Evolutionary conservation across 2,888 invertebrate genomes (phyloP), one percentile per base, ranked within the genome.

Genomic region (Chelonus formosanus): DNA sequence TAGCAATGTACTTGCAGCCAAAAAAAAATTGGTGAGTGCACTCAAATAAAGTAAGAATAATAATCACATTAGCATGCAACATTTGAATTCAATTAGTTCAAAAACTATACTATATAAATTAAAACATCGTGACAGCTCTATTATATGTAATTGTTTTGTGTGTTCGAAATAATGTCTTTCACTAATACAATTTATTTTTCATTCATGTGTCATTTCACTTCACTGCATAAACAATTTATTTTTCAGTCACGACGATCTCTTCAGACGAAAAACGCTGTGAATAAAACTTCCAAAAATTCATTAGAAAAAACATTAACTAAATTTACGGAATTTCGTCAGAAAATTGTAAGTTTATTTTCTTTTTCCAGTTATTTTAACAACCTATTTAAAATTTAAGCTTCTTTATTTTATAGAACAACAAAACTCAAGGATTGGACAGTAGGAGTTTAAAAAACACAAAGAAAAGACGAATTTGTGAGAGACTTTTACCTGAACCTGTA

Each of bases 261-360:
- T 20, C 20, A 20, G 20, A 34, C 8, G 2, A 35, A 32, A 48
- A 48, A 48, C n/a, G 3, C 0, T 40, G 35, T 5, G 3, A 45
- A 45, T 4, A 44, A 52, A 43, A 3, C 32, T 5, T 5, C 60
- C 4, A 58, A 64, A 7, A 64, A 52, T 53, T 53, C 64, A 4
- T 36, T 63, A 43, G 44, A 20, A 40, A 60, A 54, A 60, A 60
- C 65, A 6, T 54, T 71, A 57, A 50, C 32, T 36, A 59, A 67
- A n/a, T 72, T 71, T 54, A 70, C 71, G n/a, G 67, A 70, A 47
- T 54, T 57, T n/a, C 63, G 71, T 56, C 65, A 61, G 35, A 63
- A 67, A n/a, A 67, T 66, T 64, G 71, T 71, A 68, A 70, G 7
- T 67, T 5, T 20, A 44, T 3, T 47, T 3, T 7, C 31, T 59